Base-by-base conservation (phyloP, 2,797 vertebrate species). In the Psittacula echo region DNA sequence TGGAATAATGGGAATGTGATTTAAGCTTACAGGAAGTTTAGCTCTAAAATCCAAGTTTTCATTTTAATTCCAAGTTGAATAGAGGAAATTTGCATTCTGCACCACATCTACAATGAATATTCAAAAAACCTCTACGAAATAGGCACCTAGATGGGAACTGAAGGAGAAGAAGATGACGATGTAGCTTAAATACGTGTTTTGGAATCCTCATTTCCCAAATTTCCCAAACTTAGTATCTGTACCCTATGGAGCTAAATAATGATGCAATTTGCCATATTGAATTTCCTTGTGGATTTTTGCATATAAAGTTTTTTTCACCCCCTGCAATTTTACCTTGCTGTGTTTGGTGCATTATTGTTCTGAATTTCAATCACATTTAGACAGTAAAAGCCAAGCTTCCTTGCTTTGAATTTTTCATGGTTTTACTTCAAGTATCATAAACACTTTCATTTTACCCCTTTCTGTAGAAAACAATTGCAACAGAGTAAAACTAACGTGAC, bases 1-100 rank as follows among this genome's bases (percentile, higher is more conserved):
- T 97, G 96, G 97, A 97, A 98, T 98, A 98, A 98, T 98, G 82
- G 95, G 88, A 97, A 97, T 96, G 90, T 90, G 94, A 95, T 92
- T 97, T 91, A 97, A 97, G 95, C 95, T 97, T 97, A 96, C 68
- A 71, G 87, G 88, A 97, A 97, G 87, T 97, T 97, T 94, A 93
- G 95, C 85, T 93, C 71, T 93, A 91, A 97, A 98, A 91, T 84
- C 58, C 45, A 94, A 79, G 92, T 93, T 92, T 79, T 80, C 78
- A 94, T 73, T 95, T 96, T 56, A 94, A 91, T 97, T 76, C 75
- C 89, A 80, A 68, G 87, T 94, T 97, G 89, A 79, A n/a, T 56
- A 73, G 32, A 87, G 21, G 30, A 85, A 83, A 88, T 87, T 61
- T 48, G 20, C 13, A 72, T 91, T 95, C 32, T 70, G 30, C 8